These are phyloP conservation scores for Pseudolaguvia tuberculata DNA, from an alignment of 2,113 vertebrate genomes.

Conservation along the genomic window DNA sequence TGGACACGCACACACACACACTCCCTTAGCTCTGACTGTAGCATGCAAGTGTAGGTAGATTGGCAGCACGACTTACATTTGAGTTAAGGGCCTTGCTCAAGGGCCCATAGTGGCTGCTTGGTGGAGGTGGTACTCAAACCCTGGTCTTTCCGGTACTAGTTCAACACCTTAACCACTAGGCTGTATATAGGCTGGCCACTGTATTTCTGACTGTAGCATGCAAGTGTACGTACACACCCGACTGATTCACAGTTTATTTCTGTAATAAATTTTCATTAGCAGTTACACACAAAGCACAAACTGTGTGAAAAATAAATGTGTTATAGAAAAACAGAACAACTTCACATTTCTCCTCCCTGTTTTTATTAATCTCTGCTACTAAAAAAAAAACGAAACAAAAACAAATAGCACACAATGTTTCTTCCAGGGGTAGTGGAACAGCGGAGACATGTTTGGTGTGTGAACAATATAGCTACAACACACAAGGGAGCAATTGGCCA, in stretches of 20 bases:
- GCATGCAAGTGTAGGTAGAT: too few relatives aligned
- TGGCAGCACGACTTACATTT: too few relatives aligned
- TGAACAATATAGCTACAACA: background rate
- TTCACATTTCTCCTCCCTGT: background rate
- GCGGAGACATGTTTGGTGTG: background rate
- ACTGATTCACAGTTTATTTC: slow-evolving; percentile 37
- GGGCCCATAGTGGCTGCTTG: too few relatives aligned
- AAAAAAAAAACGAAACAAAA: background rate
- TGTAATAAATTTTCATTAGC: slow-evolving; percentile 41
- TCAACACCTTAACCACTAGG: too few relatives aligned
- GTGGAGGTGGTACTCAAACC: too few relatives aligned
- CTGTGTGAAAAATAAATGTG: background rate
- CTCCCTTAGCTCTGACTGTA: too few relatives aligned
- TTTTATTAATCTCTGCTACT: slow-evolving; percentile 5
- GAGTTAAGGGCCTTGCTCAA: too few relatives aligned
- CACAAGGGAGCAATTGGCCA: background rate
- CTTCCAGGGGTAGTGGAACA: background rate
- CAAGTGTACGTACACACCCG: background rate
- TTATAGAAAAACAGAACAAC: background rate
- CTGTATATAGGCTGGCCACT: too few relatives aligned
- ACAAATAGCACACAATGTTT: background rate
- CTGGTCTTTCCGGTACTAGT: too few relatives aligned
- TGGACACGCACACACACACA: too few relatives aligned
- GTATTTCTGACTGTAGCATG: too few relatives aligned
- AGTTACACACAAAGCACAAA: slow-evolving; percentile 11